phyloP scores from a whole-genome alignment of 2,797 vertebrate species.

The Tragopan temminckii region DNA sequence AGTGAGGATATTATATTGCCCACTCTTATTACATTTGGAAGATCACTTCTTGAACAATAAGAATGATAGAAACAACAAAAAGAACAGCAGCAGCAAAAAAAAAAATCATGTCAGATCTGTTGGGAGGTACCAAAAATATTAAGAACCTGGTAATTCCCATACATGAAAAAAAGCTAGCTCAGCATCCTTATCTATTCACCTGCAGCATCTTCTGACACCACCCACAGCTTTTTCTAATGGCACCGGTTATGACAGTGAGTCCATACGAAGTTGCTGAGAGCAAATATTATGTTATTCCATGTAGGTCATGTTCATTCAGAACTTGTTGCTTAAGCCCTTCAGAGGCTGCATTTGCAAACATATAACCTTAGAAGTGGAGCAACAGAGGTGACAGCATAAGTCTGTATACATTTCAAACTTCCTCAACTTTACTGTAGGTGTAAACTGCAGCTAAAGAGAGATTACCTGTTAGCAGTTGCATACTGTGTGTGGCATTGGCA shows the following conservation, averaged over 20 bases:
- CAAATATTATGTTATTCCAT: background rate
- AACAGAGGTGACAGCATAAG: background rate
- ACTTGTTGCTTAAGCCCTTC: background rate
- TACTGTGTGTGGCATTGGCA: background rate
- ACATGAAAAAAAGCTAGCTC: background rate
- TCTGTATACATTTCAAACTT: background rate
- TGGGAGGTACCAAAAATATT: background rate
- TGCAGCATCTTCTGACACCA: background rate
- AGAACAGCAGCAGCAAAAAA: background rate
- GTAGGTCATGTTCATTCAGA: background rate
- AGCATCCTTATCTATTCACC: background rate
- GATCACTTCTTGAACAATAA: background rate
- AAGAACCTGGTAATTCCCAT: background rate
- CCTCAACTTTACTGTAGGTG: background rate
- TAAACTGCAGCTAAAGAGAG: background rate
- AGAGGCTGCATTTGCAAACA: background rate
- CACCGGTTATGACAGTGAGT: background rate
- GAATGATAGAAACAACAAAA: background rate
- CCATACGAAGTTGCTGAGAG: background rate
- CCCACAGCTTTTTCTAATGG: background rate
- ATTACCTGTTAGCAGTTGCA: constrained; percentile 13
- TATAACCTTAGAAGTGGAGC: background rate
- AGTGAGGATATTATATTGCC: background rate
- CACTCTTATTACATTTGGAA: background rate
- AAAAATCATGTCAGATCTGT: background rate